Evolutionary conservation across 2,888 invertebrate genomes (phyloP), one percentile per base, ranked within the genome.

Genomic region (Lypha dubia): DNA sequence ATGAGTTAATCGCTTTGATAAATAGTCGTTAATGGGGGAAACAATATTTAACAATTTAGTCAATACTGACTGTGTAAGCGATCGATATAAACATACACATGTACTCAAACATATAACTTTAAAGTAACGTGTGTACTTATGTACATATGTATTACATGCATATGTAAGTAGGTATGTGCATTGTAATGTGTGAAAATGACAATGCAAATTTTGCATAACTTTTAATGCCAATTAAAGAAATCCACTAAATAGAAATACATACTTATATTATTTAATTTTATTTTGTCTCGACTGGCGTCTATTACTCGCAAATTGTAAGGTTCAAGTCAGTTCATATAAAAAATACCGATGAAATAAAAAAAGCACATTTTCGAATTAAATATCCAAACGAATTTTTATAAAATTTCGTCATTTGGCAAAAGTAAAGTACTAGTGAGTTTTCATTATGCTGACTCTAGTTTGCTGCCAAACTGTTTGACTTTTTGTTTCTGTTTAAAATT

Each of bases 331-430:
- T 62, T 70, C 53, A 58, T 3, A 35, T 20, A 38, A 17, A 63
- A 58, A 67, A 28, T 15, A 20, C 38, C 46, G 13, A 51, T n/a
- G 5, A 46, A 65, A 46, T 32, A 41, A 46, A 44, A 41, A 38
- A 49, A 35, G 20, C 1, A 41, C 7, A 20, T 60, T 73, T 79
- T 73, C 65, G 58, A 79, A 81, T 62, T 24, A 28, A 63, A 49
- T 53, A 24, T 46, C 13, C 22, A 60, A 49, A 62, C 22, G 60
- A 51, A 20, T 62, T 28, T 20, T 68, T 17, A 11, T 17, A 20
- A 63, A 35, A 75, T 56, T 62, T 73, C 32, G 41, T 44, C 58
- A 32, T 51, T 82, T 75, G 75, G 41, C 60, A 70, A 75, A n/a
- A 32, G 56, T n/a, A 63, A 74, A 51, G n/a, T 46, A 5, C 15